These are phyloP conservation scores for Fukomys damarensis DNA, from an alignment of 2,113 vertebrate species.

Conservation along the genomic window DNA sequence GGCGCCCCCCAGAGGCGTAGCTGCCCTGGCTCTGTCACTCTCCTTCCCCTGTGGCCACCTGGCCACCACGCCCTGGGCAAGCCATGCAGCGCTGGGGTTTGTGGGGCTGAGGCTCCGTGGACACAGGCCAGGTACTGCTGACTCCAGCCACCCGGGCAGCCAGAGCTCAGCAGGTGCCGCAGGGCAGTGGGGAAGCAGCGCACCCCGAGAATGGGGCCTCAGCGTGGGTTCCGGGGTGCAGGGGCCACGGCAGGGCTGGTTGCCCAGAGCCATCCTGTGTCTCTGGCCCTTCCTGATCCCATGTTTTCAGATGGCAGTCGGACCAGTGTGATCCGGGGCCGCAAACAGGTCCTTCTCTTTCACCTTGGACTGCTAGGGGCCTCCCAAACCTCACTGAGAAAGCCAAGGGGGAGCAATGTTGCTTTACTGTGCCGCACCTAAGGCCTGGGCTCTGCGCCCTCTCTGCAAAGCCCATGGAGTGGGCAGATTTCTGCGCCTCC, in stretches of 20 bases:
- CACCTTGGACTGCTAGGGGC: neutral
- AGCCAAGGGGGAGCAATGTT: rapidly evolving
- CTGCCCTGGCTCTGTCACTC: neutral
- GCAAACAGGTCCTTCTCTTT: neutral
- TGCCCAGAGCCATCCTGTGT: too few species aligned
- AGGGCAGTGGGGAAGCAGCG: neutral
- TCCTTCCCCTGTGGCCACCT: rapidly evolving
- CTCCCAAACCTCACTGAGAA: neutral
- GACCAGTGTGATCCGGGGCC: neutral
- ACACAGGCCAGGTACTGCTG: neutral
- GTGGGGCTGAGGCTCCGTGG: neutral
- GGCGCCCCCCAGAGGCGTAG: rapidly evolving
- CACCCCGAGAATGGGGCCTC: neutral
- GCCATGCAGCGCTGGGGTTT: neutral
- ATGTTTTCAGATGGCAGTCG: neutral
- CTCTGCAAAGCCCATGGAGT: neutral
- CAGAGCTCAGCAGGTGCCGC: neutral
- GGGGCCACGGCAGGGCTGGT: too few species aligned
- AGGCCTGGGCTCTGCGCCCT: rapidly evolving
- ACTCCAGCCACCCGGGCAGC: too few species aligned
- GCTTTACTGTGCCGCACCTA: too few species aligned
- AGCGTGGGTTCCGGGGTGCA: neutral
- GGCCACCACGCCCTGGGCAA: too few species aligned
- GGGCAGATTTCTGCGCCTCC: neutral
- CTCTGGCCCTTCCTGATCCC: neutral